Base-by-base conservation (phyloP, 2,888 invertebrate species). In the Melieria omissa region DNA sequence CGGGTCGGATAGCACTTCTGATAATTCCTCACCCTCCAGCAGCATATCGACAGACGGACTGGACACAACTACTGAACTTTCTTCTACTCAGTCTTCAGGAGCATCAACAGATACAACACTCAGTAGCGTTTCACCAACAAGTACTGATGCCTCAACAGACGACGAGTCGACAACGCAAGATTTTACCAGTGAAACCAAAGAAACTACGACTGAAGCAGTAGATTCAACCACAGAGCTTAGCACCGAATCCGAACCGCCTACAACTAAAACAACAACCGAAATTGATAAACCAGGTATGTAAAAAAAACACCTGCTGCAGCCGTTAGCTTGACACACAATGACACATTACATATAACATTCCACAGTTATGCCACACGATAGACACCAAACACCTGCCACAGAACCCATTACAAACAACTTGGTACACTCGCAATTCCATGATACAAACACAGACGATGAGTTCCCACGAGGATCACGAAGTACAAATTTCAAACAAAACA, bases 401-500 rank as follows among this genome's bases (percentile, higher is more conserved):
- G 41, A 12, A 58, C 49, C 60, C 2, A n/a, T 42, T 41, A 29
- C 58, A 60, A 8, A 64, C 9, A 5, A 16, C 46, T 5, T 9
- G 4, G 7, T 14, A 12, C n/a, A 52, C 14, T 6, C 52, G 5
- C 52, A 52, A 5, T 52, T 52, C 12, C 10, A 16, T 12, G 46
- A 57, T 5, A 12, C 61, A 47, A 49, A 16, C 29, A 49, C 16
- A 9, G 64, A 64, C 16, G 41, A 29, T 14, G 45, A 29, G 29
- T 29, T 29, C 29, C 29, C 44, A 61, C 61, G 42, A 41, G 60
- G 42, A 42, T 61, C 44, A n/a, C 61, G 61, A 29, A 61, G 42
- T 61, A 42, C 61, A 29, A 7, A 61, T 45, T 61, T 29, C 29
- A 29, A 29, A 29, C 29, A 29, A 3, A 29, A 29, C 29, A 29